Base-by-base conservation (phyloP, 2,888 invertebrate genomes). In the Ectropis crepuscularia region DNA sequence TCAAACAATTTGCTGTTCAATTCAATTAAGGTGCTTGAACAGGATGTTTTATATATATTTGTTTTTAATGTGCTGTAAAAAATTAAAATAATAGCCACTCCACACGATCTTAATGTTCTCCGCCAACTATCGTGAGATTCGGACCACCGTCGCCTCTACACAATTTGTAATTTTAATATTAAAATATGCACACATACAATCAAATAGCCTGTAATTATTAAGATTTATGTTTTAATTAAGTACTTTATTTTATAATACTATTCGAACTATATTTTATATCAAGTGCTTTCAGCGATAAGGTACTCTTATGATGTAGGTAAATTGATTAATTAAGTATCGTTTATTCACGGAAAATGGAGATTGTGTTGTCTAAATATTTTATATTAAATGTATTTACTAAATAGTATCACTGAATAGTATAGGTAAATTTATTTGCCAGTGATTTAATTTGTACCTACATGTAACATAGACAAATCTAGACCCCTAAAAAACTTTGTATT, bases 21-120 rank as follows among this genome's bases (percentile, higher is more conserved):
- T 63, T 63, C 61, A 57, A 47, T 38, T 42, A 28, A 46, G 42
- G 51, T 47, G 38, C 53, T n/a, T 48, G 59, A 62, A 71, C 70
- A 75, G 74, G 69, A 71, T 73, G 63, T 67, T 67, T 68, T 54
- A 69, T 68, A 54, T 5, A 10, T 68, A 68, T 60, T 67, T 61
- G 57, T 48, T 50, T 67, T 71, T 68, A 53, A 53, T 60, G 65
- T 67, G 61, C 63, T 59, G 53, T 55, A 67, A 67, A 72, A 72
- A 63, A 65, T 63, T 53, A 55, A 58, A 69, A 60, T 70, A 72
- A 69, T 67, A 68, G 65, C 50, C 66, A 55, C 65, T 70, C 72
- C 67, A 72, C 61, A 67, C 67, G 65, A 67, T 64, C 67, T 74
- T 79, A 76, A 81, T 79, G 77, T 72, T 76, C 81, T 80, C 78